Percentiles rank a stretch among this genome's conserved stretches.
These are phyloP conservation scores for Pelochelys cantorii DNA, from an alignment of 2,797 vertebrate genomes.

Conservation along the genomic window DNA sequence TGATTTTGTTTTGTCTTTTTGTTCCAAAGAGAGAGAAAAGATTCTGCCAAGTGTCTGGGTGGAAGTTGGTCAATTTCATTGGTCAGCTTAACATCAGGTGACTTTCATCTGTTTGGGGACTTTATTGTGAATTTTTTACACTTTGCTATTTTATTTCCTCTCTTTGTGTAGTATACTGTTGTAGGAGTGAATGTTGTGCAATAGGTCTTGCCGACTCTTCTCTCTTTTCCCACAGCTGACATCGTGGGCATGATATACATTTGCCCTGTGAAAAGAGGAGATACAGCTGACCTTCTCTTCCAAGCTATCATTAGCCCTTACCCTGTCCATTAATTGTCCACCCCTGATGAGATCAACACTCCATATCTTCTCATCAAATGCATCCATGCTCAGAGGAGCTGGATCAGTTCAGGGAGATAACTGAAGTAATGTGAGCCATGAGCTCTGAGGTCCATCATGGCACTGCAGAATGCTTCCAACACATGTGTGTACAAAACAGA, in stretches of 20 bases:
- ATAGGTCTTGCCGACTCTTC: not conserved
- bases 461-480: not conserved
- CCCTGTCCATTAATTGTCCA: constrained; percentile 35
- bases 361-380: not conserved
- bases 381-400: constrained; percentile 31
- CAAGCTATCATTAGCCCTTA: constrained; percentile 29
- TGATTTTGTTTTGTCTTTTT: not conserved
- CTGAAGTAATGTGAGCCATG: not conserved
- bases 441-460: not conserved
- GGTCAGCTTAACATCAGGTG: not conserved
- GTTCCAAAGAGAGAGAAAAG: not conserved
- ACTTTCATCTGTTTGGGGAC: not conserved
- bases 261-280: not conserved
- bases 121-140: constrained; percentile 8
- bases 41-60: not conserved
- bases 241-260: no score
- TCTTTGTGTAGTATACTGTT: not conserved
- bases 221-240: constrained; percentile 5
- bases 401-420: not conserved
- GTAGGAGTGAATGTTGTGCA: not conserved
- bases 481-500: not conserved
- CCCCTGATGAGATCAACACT: not conserved
- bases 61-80: not conserved
- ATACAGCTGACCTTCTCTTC: constrained; percentile 27
- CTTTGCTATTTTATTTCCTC: not conserved